Evolutionary conservation across 2,113 vertebrate genomes (phyloP).

Genomic region (Sclerurus mexicanus): DNA sequence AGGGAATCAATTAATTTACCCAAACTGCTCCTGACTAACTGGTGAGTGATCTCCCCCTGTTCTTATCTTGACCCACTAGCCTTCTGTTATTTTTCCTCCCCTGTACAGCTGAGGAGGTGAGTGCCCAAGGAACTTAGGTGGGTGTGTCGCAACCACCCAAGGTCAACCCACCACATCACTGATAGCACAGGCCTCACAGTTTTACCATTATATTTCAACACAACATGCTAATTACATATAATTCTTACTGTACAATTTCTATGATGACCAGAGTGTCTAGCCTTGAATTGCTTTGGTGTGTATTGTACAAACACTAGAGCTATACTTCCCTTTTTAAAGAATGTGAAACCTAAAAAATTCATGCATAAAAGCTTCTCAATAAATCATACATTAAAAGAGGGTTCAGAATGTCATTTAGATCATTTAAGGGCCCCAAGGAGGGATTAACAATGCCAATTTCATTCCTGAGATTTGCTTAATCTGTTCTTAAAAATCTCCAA

Average conservation of each 20-base stretch:
- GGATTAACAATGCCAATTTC: background rate
- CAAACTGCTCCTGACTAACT: accelerated
- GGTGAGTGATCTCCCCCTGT: background rate
- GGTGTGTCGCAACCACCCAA: background rate
- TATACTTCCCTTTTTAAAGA: background rate
- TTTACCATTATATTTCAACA: background rate
- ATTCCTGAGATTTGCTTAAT: background rate
- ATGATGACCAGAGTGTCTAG: background rate
- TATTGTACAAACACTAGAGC: background rate
- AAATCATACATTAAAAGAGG: background rate
- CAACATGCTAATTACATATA: background rate
- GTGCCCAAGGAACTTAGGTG: accelerated
- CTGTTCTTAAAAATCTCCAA: background rate
- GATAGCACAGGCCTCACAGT: background rate
- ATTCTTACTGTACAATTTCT: background rate
- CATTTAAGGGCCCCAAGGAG: background rate
- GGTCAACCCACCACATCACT: background rate
- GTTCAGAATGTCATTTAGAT: background rate
- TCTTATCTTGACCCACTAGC: accelerated
- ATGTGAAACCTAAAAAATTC: background rate
- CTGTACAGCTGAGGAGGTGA: background rate
- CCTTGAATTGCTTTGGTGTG: background rate
- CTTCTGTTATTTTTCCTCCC: background rate
- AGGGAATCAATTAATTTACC: background rate
- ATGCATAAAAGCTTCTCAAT: background rate